Conservation (phyloP, 2,888 invertebrate genomes). For the Altica lythri region DNA sequence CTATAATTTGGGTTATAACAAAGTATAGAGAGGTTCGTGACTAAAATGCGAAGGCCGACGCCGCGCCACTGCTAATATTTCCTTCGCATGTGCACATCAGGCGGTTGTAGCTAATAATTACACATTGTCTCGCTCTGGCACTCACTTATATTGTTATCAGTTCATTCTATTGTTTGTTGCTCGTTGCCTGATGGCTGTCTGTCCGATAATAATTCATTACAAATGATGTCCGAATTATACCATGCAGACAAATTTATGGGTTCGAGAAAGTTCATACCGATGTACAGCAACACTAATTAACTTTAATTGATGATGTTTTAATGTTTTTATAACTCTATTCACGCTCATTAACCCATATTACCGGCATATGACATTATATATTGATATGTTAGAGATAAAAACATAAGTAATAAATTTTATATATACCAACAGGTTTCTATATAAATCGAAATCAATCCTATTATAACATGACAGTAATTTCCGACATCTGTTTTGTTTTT, state of each 20-base stretch:
- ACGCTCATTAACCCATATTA: slow-evolving; percentile 19
- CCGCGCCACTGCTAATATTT: slow-evolving; percentile 45
- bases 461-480: too few relatives aligned
- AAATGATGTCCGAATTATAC: slow-evolving; percentile 30
- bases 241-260: slow-evolving; percentile 28
- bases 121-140: slow-evolving; percentile 49
- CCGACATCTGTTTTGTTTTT: too few relatives aligned
- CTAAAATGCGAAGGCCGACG: slow-evolving; percentile 33
- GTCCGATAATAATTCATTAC: slow-evolving; percentile 33
- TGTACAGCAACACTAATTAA: slow-evolving; percentile 26
- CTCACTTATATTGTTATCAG: slow-evolving; percentile 49
- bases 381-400: too few relatives aligned
- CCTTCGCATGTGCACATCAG: slow-evolving; percentile 49
- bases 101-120: slow-evolving; percentile 46
- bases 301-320: slow-evolving; percentile 30
- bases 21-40: slow-evolving; percentile 38
- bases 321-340: slow-evolving; percentile 31
- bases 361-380: too few relatives aligned
- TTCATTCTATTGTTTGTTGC: slow-evolving; percentile 31
- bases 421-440: too few relatives aligned
- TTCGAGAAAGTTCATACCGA: slow-evolving; percentile 22
- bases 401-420: too few relatives aligned
- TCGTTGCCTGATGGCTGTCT: slow-evolving; percentile 30
- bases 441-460: too few relatives aligned
- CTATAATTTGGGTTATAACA: slow-evolving; percentile 8